These are phyloP conservation scores for Andrena dorsata DNA, from an alignment of 2,888 invertebrate species.

Conservation along the genomic window DNA sequence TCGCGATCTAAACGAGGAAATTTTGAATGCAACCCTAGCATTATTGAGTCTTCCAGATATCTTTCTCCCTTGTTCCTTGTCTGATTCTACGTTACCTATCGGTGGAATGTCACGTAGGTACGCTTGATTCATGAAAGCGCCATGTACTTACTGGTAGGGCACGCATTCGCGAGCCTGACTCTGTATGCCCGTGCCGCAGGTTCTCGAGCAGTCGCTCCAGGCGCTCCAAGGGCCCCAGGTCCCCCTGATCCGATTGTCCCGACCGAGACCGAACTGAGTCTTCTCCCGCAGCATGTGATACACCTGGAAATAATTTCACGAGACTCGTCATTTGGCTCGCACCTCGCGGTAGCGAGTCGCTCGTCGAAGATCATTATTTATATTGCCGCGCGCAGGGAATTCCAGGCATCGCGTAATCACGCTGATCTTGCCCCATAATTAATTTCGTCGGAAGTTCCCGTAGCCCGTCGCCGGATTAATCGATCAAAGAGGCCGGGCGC, in stretches of 20 bases:
- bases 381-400: constrained; percentile 22
- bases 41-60: too few relatives aligned
- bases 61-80: too few relatives aligned
- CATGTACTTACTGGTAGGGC: constrained; percentile 84
- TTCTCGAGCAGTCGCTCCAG: constrained; percentile 91
- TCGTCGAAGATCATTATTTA: constrained; percentile 7
- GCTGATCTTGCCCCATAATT: constrained; percentile 21
- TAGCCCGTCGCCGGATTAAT: constrained; percentile 26
- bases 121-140: not conserved
- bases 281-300: constrained; percentile 82
- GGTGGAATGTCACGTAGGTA: not conserved
- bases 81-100: too few relatives aligned
- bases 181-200: constrained; percentile 91
- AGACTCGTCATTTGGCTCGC: too few relatives aligned
- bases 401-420: constrained; percentile 31
- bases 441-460: constrained; percentile 35
- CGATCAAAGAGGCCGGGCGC: constrained; percentile 25
- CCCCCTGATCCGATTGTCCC: constrained; percentile 82
- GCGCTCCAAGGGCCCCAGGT: constrained; percentile 91
- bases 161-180: constrained; percentile 90
- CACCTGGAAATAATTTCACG: constrained; percentile 70
- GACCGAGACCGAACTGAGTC: constrained; percentile 77
- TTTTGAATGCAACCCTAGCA: too few relatives aligned
- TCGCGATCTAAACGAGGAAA: too few relatives aligned
- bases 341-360: not conserved